Base-by-base conservation (phyloP, 2,113 vertebrate species). In the Herpetotheres cachinnans region DNA sequence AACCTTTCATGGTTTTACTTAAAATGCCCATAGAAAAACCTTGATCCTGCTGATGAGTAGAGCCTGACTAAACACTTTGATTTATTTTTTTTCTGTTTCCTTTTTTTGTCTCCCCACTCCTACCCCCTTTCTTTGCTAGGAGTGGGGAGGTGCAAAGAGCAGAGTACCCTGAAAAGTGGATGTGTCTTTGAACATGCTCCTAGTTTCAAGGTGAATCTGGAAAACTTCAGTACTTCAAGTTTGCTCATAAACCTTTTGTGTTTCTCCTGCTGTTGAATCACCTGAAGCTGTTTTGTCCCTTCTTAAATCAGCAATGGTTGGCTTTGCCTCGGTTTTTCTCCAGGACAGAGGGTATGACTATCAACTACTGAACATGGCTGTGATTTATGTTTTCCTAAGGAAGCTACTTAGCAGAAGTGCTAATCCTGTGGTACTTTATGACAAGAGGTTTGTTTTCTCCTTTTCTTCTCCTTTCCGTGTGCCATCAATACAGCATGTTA, bases 381-480 rank as follows among this genome's bases (percentile, higher is more conserved):
- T 78, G 78, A 79, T 85, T 87, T 66, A 26, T 65, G 40, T 90
- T 90, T 90, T 89, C 46, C 62, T 49, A 44, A 8, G 3, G 85
- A 76, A 94, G 34, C 34, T 77, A 40, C 69, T 89, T 79, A 84
- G 62, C n/a, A 93, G 74, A 93, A 92, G 79, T 90, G 89, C 71
- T 92, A 82, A 94, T 95, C 76, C 54, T 61, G 10, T 5, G 6
- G 52, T 76, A 26, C 74, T 91, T 88, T 27, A 44, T 1, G 5
- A 46, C 6, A 18, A 92, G 86, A 89, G 44, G 62, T 89, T 96
- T 88, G 82, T 95, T 93, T 96, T 94, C 82, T 81, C 54, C 66
- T 63, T 63, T 82, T 74, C 66, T 71, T 76, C 86, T 80, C 32
- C 69, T 66, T 91, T 52, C 40, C 20, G 7, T 25, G 15, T 55